Conservation (phyloP, 1,140 invertebrate genomes). For the Popillia japonica region DNA sequence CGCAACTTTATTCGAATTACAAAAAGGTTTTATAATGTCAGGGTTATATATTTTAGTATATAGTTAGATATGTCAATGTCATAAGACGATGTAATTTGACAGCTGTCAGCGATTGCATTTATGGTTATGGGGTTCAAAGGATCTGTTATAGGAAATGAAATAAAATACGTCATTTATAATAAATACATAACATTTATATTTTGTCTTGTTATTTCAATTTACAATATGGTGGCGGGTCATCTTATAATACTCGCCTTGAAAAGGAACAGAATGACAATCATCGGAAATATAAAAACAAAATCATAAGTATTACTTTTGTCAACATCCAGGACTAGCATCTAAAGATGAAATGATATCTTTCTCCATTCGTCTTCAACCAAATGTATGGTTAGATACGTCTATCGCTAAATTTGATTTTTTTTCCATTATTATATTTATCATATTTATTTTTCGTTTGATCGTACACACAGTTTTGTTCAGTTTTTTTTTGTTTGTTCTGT, state of each 20-base stretch:
- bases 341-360: conserved; percentile 9
- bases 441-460: not conserved
- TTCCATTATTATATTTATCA: not conserved
- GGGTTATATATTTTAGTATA: no score
- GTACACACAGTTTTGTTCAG: not conserved
- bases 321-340: conserved; percentile 7
- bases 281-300: no score
- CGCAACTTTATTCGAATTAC: no score
- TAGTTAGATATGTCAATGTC: no score
- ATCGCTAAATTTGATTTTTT: not conserved
- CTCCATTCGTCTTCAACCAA: conserved; percentile 30
- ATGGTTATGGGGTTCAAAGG: no score
- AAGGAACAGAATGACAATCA: conserved; percentile 45
- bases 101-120: no score
- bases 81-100: no score
- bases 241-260: conserved; percentile 44
- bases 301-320: conserved; percentile 3
- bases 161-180: conserved; percentile 55
- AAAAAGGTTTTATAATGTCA: no score
- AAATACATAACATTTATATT: conserved; percentile 61
- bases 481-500: not conserved
- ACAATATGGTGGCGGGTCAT: conserved; percentile 45
- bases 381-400: not conserved
- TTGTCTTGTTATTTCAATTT: conserved; percentile 33
- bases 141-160: not conserved